Base-by-base conservation (phyloP, 2,888 invertebrate genomes). In the Calameuta pallipes region DNA sequence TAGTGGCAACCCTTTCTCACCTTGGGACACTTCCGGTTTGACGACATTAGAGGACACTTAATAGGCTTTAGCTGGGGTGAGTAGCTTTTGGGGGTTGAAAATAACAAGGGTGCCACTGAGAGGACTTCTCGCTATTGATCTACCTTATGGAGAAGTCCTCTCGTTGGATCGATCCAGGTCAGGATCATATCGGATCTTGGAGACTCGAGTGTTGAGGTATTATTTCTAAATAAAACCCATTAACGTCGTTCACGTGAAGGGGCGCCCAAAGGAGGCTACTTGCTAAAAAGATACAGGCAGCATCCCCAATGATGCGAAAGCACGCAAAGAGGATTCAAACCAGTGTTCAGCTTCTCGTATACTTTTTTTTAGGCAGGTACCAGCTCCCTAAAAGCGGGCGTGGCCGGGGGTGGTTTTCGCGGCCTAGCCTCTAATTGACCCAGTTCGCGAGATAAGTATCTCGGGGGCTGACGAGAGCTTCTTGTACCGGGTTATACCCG, bases 381-480 rank as follows among this genome's bases (percentile, higher is more conserved):
- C 56, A 78, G 75, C 70, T 78, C 75, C 83, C 81, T 81, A 83
- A 84, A 85, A 82, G 79, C 79, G 78, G 76, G 70, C 82, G 78
- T 80, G 81, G 83, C 83, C 85, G 81, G 77, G 84, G 85, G 80
- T 83, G 79, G 80, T 82, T 84, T 85, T 83, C 82, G 79, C 79
- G 80, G 82, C 79, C 79, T 82, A 79, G 81, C 79, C 78, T 80
- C 83, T 87, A 87, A 87, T 87, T 87, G 87, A 85, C 87, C 87
- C 83, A 85, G 86, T 86, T 87, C 81, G 69, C 76, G 69, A 31
- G 75, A 78, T 73, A 73, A 68, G 34, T 76, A 73, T 73, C 71
- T 30, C 71, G 70, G 30, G 30, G 74, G 30, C 37, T 30, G 31
- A 33, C 71, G 71, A 31, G 31, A 71, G 71, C 13, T 33, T 1